These are phyloP conservation scores for Trachymyrmex cornetzi DNA, from an alignment of 1,140 invertebrate species.

Conservation along the genomic window DNA sequence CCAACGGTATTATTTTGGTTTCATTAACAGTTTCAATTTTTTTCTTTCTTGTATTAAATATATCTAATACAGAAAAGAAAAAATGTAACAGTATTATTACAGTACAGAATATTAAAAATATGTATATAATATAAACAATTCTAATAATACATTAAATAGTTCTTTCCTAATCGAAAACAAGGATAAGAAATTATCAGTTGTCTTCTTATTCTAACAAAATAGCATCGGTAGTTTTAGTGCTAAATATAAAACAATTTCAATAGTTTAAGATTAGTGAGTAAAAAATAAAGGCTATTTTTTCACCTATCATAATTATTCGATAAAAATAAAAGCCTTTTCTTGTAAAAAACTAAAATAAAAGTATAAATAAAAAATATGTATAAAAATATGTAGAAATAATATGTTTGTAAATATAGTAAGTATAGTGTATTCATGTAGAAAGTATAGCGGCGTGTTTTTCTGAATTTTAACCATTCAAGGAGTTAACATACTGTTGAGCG, in stretches of 20 bases:
- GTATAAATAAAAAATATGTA: background rate
- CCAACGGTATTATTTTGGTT: too few species aligned
- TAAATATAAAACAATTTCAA: background rate
- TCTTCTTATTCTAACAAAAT: too few species aligned
- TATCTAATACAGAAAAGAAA: too few species aligned
- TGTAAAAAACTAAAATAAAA: background rate
- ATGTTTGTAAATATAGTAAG: background rate
- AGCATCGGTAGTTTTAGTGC: too few species aligned
- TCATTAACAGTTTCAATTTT: too few species aligned
- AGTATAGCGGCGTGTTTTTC: background rate
- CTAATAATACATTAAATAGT: too few species aligned
- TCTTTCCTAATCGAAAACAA: too few species aligned
- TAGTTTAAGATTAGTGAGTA: background rate
- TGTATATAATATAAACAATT: too few species aligned
- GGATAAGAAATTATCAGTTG: too few species aligned
- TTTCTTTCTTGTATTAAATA: too few species aligned
- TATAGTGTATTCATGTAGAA: background rate
- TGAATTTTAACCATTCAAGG: slow-evolving; percentile 2
- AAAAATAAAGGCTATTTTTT: background rate
- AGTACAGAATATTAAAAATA: too few species aligned
- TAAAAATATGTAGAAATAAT: background rate
- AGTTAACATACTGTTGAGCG: slow-evolving; percentile 12
- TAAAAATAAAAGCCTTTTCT: background rate
- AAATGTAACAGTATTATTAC: too few species aligned
- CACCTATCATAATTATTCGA: background rate